phyloP scores from a whole-genome alignment of 2,888 invertebrate genomes.

The Nemotelus nigrinus region DNA sequence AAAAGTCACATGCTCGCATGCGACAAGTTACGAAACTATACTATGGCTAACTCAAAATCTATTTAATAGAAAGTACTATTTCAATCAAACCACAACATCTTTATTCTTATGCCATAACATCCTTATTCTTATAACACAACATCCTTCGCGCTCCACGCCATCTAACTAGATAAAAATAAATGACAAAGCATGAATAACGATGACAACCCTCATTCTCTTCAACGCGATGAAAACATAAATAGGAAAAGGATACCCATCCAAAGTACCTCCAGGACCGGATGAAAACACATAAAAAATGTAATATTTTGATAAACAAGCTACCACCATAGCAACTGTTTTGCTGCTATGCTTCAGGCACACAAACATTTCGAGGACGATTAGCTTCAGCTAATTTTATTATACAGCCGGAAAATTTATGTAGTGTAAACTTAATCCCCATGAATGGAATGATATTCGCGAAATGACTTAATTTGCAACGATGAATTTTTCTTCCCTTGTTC shows the following conservation, averaged over 20 bases:
- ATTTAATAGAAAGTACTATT: no score
- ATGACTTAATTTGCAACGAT: slow-evolving; percentile 53
- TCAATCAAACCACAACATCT: no score
- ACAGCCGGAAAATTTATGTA: slow-evolving; percentile 59
- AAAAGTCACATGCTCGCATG: no score
- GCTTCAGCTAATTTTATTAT: slow-evolving; percentile 55
- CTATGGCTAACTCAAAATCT: no score
- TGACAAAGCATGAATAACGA: no score
- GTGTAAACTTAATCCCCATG: slow-evolving; percentile 59
- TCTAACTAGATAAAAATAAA: no score
- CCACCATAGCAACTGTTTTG: background rate
- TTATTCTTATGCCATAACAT: no score
- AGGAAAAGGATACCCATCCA: background rate
- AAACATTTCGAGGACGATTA: slow-evolving; percentile 58
- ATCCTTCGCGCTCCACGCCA: no score
- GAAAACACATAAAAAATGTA: slow-evolving; percentile 4
- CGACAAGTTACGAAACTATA: no score
- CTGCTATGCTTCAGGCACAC: slow-evolving; percentile 41
- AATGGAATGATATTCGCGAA: slow-evolving; percentile 56
- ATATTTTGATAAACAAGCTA: slow-evolving; percentile 9
- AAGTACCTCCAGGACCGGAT: background rate
- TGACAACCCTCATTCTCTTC: no score
- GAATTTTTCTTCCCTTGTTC: slow-evolving; percentile 16
- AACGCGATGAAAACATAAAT: no score
- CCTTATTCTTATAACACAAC: no score